Conservation (phyloP, 1,140 invertebrate species). For the Hetaerina americana region DNA sequence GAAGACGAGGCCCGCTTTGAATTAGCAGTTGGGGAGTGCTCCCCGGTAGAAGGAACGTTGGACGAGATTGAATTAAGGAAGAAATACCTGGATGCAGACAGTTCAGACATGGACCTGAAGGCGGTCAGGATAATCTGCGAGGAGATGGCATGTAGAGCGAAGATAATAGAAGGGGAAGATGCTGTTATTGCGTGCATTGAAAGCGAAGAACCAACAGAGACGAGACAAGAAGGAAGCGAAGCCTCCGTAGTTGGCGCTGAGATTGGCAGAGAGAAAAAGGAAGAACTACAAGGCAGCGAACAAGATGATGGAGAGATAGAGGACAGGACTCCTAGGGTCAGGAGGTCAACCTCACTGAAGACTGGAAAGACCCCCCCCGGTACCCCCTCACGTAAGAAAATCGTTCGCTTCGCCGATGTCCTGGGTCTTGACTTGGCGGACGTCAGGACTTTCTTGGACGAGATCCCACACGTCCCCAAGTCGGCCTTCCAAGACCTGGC, state of each 20-base stretch:
- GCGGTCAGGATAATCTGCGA: not conserved
- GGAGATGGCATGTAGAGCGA: not conserved
- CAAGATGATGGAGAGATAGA: not conserved
- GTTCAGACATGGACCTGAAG: not conserved
- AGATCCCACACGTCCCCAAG: constrained; percentile 73
- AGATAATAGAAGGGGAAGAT: not conserved
- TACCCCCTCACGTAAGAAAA: constrained; percentile 80
- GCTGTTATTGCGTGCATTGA: not conserved
- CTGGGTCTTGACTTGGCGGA: constrained; percentile 84
- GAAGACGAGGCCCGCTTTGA: not conserved
- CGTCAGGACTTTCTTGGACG: constrained; percentile 77
- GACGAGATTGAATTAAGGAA: not conserved
- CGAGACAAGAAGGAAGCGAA: not conserved
- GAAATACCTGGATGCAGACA: not conserved
- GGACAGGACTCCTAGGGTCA: constrained; percentile 29
- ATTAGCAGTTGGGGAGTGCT: not conserved
- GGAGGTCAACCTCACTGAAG: constrained; percentile 75
- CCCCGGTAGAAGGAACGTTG: not conserved
- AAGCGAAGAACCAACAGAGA: not conserved
- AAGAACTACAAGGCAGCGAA: not conserved
- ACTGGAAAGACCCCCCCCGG: constrained; percentile 83
- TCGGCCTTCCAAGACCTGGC: constrained; percentile 65
- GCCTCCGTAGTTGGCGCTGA: not conserved
- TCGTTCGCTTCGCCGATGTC: constrained; percentile 88
- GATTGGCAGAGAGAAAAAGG: not conserved